phyloP scores from a whole-genome alignment of 2,888 invertebrate species.

The Cepaea hortensis region DNA sequence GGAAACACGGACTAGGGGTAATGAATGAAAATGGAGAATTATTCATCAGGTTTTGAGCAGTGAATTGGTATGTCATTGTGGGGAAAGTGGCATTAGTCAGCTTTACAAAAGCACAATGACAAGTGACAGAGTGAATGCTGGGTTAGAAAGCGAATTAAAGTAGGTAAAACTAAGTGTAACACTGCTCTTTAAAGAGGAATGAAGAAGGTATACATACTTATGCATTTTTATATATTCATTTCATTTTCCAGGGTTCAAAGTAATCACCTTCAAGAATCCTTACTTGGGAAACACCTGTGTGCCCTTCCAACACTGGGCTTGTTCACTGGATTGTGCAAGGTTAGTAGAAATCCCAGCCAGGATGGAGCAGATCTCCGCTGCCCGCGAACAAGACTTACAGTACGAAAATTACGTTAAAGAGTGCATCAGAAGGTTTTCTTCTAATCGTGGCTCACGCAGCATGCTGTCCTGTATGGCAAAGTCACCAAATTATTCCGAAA shows the following conservation, averaged over 20 bases:
- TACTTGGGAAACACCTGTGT: constrained; percentile 78
- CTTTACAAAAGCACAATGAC: no score
- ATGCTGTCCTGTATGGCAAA: constrained; percentile 50
- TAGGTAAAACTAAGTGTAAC: no score
- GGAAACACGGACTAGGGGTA: no score
- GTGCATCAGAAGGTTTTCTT: constrained; percentile 60
- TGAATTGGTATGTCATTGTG: no score
- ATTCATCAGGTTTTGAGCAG: no score
- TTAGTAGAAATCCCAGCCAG: constrained; percentile 77
- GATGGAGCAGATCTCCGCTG: constrained; percentile 74
- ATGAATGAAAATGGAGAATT: no score
- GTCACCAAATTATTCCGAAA: constrained; percentile 12
- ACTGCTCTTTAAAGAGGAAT: no score
- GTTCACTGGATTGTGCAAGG: constrained; percentile 76
- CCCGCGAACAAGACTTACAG: constrained; percentile 72
- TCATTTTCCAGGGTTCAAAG: constrained; percentile 75
- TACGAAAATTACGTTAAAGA: constrained; percentile 72
- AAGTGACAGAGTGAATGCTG: no score
- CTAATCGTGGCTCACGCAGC: constrained; percentile 43
- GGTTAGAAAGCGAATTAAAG: no score
- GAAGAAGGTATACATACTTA: not conserved
- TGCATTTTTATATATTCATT: not conserved
- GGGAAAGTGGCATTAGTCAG: no score
- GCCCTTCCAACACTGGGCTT: constrained; percentile 78
- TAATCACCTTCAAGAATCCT: constrained; percentile 78